A percentile compares a stretch with the other conserved stretches of the same genome.
These are phyloP conservation scores for Epistrophella euchroma DNA, from an alignment of 2,888 invertebrate species.

Conservation along the genomic window DNA sequence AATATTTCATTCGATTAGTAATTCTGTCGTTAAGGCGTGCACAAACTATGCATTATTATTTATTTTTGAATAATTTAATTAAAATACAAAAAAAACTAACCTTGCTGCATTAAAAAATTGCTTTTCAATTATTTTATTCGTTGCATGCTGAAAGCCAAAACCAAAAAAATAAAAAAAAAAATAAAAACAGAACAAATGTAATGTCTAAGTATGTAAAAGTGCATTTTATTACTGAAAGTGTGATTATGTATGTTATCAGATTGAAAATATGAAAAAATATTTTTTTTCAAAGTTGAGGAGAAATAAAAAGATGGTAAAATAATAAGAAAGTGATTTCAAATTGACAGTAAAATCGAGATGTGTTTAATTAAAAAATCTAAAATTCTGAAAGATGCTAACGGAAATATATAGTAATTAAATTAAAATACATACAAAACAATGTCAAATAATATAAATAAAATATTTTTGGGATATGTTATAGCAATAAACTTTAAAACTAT, in stretches of 20 bases:
- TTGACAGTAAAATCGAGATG: not conserved
- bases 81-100: constrained; percentile 80
- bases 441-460: too few relatives aligned
- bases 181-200: constrained; percentile 70
- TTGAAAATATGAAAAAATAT: constrained; percentile 42
- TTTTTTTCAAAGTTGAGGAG: constrained; percentile 18
- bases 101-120: constrained; percentile 81
- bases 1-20: constrained; percentile 64
- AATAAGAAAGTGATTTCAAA: constrained; percentile 22
- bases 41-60: constrained; percentile 45
- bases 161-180: constrained; percentile 49
- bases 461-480: too few relatives aligned
- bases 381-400: constrained; percentile 2
- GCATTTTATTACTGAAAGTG: constrained; percentile 61
- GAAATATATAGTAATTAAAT: not conserved
- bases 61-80: constrained; percentile 35
- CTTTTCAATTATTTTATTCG: constrained; percentile 83
- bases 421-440: too few relatives aligned
- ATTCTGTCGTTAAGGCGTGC: constrained; percentile 49
- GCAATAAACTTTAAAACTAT: too few relatives aligned
- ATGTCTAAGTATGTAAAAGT: constrained; percentile 71
- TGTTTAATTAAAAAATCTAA: not conserved
- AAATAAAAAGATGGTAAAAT: constrained; percentile 37
- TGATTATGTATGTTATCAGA: constrained; percentile 39
- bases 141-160: constrained; percentile 84